Conservation (phyloP, 2,888 invertebrate genomes). For the Eupithecia dodoneata region DNA sequence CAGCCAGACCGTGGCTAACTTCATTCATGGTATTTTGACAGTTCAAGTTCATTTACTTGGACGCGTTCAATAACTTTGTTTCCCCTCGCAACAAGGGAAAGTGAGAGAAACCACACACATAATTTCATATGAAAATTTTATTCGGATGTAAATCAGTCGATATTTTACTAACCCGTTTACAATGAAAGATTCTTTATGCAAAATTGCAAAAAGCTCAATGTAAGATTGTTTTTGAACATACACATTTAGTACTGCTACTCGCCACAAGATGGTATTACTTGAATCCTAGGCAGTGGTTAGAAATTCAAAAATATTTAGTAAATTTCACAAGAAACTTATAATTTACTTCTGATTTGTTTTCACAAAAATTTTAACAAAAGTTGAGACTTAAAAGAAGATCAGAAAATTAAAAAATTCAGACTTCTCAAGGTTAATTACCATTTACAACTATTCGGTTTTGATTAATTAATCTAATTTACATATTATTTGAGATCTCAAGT, state of each 20-base stretch:
- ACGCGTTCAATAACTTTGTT: conserved; percentile 51
- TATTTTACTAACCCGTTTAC: background rate
- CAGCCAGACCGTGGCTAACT: conserved; percentile 78
- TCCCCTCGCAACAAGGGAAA: background rate
- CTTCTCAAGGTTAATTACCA: too few species aligned
- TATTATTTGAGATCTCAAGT: too few species aligned
- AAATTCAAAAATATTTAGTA: too few species aligned
- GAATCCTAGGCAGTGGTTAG: background rate
- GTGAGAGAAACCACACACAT: background rate
- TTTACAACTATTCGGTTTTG: too few species aligned
- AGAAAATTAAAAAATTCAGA: too few species aligned
- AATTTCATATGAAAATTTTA: background rate
- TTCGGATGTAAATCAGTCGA: too few species aligned
- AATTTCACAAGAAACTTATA: too few species aligned
- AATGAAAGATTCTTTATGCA: background rate
- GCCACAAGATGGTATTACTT: conserved; percentile 47
- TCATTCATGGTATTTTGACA: conserved; percentile 76
- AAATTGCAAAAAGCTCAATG: background rate
- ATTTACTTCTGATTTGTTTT: too few species aligned
- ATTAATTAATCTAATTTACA: too few species aligned
- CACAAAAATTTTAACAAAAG: too few species aligned
- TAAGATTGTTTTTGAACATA: conserved; percentile 20
- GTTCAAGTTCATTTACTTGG: conserved; percentile 80
- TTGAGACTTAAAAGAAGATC: too few species aligned
- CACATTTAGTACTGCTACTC: conserved; percentile 39